A percentile compares a stretch with the other conserved stretches of the same genome.
Conservation (phyloP, 2,888 invertebrate species). For the Apeira syringaria region DNA sequence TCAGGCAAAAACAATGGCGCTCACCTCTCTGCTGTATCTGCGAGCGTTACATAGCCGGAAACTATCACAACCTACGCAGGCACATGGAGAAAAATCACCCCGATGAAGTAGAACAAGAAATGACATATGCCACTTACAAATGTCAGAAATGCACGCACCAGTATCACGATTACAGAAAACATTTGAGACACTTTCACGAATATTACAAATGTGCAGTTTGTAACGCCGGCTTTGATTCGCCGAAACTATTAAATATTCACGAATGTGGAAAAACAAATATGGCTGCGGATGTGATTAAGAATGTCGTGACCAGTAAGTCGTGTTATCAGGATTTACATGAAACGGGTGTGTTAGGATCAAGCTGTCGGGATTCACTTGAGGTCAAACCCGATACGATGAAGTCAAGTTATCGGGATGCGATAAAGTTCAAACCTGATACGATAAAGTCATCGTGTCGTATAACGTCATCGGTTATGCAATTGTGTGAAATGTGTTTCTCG, state of each 20-base stretch:
- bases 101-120: not conserved
- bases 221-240: not conserved
- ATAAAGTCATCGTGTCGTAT: not conserved
- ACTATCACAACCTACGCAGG: conserved; percentile 3
- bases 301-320: too few species aligned
- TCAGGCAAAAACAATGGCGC: conserved; percentile 12
- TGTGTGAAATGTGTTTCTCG: conserved; percentile 44
- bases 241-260: not conserved
- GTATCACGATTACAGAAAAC: conserved; percentile 16
- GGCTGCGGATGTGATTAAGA: too few species aligned
- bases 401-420: not conserved
- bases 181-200: conserved; percentile 17
- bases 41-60: conserved; percentile 38
- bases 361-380: too few species aligned
- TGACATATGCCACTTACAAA: not conserved
- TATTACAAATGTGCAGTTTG: conserved; percentile 19
- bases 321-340: too few species aligned
- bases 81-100: conserved; percentile 13
- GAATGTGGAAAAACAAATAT: not conserved
- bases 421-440: not conserved
- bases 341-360: too few species aligned
- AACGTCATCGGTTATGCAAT: conserved; percentile 9
- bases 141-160: conserved; percentile 9
- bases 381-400: too few species aligned
- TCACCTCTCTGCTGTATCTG: conserved; percentile 39